Evolutionary conservation across 1,140 invertebrate species (phyloP).

Genomic region (Charaxes varanes): DNA sequence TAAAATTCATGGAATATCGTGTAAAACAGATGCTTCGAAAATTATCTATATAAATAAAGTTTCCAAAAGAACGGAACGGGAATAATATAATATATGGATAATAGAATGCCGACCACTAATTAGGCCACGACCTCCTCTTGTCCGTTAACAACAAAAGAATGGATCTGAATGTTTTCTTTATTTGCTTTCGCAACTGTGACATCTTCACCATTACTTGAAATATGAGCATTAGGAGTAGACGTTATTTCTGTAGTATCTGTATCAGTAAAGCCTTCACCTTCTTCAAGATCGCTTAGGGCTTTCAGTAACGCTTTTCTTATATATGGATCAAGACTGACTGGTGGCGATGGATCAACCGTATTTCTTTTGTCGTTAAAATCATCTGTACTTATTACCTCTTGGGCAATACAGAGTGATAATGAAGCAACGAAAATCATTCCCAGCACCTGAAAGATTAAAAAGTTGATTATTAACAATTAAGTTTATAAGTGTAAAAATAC

Average conservation of each 20-base stretch:
- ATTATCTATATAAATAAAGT: no score
- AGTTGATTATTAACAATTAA: no score
- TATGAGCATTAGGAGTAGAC: conserved; percentile 38
- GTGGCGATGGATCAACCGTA: conserved; percentile 45
- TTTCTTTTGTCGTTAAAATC: conserved; percentile 53
- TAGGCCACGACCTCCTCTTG: no score
- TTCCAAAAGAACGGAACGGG: no score
- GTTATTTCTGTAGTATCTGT: conserved; percentile 31
- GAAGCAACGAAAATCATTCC: conserved; percentile 31
- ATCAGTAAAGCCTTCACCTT: conserved; percentile 57
- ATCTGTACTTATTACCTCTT: conserved; percentile 53
- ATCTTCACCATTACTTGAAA: conserved; percentile 33
- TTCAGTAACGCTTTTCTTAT: conserved; percentile 81
- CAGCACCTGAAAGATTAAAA: conserved; percentile 54
- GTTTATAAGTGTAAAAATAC: no score
- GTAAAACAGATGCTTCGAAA: no score
- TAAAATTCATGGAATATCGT: no score
- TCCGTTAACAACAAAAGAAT: no score
- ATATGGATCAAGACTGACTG: conserved; percentile 76
- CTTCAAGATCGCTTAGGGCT: conserved; percentile 81
- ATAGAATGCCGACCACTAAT: no score
- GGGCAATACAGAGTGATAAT: conserved; percentile 31
- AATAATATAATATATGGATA: no score
- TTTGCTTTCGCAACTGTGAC: no score
- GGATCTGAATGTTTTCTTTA: no score